Percentiles rank a stretch among this genome's conserved stretches.
These are phyloP conservation scores for Caenorhabditis doughertyi DNA, from an alignment of 2,888 invertebrate genomes.

Conservation along the genomic window DNA sequence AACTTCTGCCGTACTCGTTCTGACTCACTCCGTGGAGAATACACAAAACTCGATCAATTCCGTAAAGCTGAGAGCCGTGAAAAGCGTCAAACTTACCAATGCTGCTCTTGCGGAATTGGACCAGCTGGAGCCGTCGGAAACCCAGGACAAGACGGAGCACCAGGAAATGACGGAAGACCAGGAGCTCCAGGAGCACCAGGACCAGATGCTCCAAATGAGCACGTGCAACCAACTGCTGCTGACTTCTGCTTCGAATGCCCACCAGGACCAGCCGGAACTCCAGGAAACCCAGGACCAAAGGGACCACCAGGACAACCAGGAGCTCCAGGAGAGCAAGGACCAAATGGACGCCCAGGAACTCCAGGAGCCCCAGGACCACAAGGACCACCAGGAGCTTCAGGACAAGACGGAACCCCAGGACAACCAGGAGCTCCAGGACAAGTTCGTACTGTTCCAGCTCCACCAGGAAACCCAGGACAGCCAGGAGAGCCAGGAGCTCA, in stretches of 20 bases:
- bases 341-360: constrained; percentile 75
- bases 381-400: constrained; percentile 76
- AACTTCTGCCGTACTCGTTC: constrained; percentile 77
- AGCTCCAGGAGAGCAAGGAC: constrained; percentile 74
- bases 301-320: constrained; percentile 75
- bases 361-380: constrained; percentile 77
- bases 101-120: constrained; percentile 75
- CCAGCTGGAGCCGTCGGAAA: constrained; percentile 67
- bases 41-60: constrained; percentile 71
- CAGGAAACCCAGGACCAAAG: constrained; percentile 75
- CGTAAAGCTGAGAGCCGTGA: constrained; percentile 68
- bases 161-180: constrained; percentile 72
- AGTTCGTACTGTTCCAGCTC: constrained; percentile 72
- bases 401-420: constrained; percentile 78
- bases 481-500: constrained; percentile 75
- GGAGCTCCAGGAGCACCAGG: constrained; percentile 73
- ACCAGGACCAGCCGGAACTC: constrained; percentile 75
- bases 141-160: constrained; percentile 69
- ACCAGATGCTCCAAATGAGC: constrained; percentile 74
- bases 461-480: constrained; percentile 76
- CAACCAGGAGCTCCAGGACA: constrained; percentile 76
- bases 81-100: constrained; percentile 73
- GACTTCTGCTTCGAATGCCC: constrained; percentile 77
- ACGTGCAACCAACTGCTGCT: constrained; percentile 68
- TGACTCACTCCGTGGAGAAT: constrained; percentile 74